Evolutionary conservation across 1,140 invertebrate genomes (phyloP).

Genomic region (Asbolus verrucosus): DNA sequence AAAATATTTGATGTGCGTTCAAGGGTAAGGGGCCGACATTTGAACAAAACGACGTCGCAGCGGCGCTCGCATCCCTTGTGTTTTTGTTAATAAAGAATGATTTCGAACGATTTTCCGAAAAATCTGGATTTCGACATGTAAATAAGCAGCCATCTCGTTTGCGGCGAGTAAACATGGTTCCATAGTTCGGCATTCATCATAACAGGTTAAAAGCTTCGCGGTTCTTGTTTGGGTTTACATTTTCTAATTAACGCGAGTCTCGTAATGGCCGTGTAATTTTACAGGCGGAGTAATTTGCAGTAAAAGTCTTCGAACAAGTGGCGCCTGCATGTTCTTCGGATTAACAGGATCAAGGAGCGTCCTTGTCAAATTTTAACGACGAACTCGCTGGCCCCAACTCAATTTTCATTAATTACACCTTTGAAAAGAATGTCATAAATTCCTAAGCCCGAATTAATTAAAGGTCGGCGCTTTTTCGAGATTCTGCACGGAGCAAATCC

Average conservation of each 20-base stretch:
- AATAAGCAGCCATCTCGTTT: slow-evolving; percentile 2
- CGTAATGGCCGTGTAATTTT: slow-evolving; percentile 31
- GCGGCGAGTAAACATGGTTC: slow-evolving; percentile 3
- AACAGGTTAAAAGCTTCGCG: slow-evolving; percentile 31
- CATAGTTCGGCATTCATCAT: slow-evolving; percentile 23
- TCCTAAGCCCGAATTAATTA: not conserved
- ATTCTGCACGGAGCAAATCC: too few species aligned
- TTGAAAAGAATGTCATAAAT: slow-evolving; percentile 16
- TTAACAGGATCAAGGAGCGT: slow-evolving; percentile 24
- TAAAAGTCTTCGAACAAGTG: slow-evolving; percentile 24
- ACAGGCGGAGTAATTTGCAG: slow-evolving; percentile 36
- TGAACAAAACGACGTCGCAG: slow-evolving; percentile 20
- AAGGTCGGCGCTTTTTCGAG: not conserved
- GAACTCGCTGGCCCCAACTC: not conserved
- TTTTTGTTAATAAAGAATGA: too few species aligned
- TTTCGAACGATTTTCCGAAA: too few species aligned
- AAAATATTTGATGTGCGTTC: slow-evolving; percentile 11
- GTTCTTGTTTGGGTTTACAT: slow-evolving; percentile 25
- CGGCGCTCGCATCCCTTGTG: too few species aligned
- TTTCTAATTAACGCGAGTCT: slow-evolving; percentile 33
- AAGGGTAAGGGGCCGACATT: not conserved
- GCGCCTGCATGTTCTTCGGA: slow-evolving; percentile 25
- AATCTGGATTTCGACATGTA: too few species aligned
- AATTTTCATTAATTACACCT: slow-evolving; percentile 6
- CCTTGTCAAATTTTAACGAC: slow-evolving; percentile 4